Percentiles rank a stretch among this genome's conserved stretches.
phyloP scores from a whole-genome alignment of 2,113 vertebrate species.

The Solea solea region DNA sequence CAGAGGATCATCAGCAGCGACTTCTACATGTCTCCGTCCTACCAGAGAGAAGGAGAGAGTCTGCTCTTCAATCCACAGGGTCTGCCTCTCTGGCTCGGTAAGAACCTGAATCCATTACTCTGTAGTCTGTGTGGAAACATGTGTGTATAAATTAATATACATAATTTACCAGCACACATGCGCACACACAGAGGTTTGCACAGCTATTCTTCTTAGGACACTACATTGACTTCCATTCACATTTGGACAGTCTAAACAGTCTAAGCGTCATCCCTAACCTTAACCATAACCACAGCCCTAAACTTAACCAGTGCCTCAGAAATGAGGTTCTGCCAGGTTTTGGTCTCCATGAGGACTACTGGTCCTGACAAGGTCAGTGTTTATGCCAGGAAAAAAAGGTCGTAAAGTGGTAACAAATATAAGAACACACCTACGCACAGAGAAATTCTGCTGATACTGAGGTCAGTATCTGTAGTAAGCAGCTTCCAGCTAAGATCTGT shows the following conservation, averaged over 20 bases:
- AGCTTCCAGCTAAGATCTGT: slow-evolving; percentile 74
- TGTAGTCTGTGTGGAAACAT: no score
- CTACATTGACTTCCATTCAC: no score
- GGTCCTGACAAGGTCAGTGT: no score
- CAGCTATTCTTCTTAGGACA: no score
- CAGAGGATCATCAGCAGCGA: slow-evolving; percentile 98
- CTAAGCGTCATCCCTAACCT: no score
- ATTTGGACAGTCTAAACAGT: no score
- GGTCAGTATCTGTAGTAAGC: slow-evolving; percentile 72
- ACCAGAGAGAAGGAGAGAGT: slow-evolving; percentile 93
- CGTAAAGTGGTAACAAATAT: slow-evolving; percentile 28
- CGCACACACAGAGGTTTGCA: not conserved
- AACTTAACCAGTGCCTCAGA: no score
- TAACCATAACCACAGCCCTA: no score
- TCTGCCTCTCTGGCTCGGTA: slow-evolving; percentile 96
- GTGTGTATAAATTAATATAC: no score
- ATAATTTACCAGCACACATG: not conserved
- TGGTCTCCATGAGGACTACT: no score
- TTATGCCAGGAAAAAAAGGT: no score
- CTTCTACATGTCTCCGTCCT: slow-evolving; percentile 91
- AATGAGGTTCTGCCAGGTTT: no score
- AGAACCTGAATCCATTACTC: not conserved
- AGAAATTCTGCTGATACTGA: slow-evolving; percentile 72
- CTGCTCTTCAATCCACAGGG: slow-evolving; percentile 96
- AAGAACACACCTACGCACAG: slow-evolving; percentile 30